Conservation (phyloP, 2,888 invertebrate species). For the Cheilosia impressa region DNA sequence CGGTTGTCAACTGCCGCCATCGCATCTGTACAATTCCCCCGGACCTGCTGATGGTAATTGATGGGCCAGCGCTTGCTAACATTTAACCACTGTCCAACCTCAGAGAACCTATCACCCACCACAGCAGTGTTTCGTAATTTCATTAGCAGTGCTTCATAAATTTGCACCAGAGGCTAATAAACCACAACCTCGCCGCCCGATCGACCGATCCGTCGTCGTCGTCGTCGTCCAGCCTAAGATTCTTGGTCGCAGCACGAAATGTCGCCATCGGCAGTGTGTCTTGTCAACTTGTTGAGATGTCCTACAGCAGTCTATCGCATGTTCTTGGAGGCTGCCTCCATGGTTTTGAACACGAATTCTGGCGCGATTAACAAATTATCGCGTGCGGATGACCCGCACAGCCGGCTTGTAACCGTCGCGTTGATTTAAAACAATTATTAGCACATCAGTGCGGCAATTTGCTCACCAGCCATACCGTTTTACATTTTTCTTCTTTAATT, state of each 20-base stretch:
- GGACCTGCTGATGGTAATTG: slow-evolving; percentile 49
- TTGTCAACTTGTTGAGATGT: slow-evolving; percentile 52
- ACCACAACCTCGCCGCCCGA: slow-evolving; percentile 59
- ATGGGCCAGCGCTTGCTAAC: slow-evolving; percentile 63
- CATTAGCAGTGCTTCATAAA: slow-evolving; percentile 71
- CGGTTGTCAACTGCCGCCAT: slow-evolving; percentile 12
- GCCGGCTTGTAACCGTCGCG: slow-evolving; percentile 31
- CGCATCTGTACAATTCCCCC: slow-evolving; percentile 35
- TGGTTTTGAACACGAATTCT: slow-evolving; percentile 56
- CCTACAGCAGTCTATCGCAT: slow-evolving; percentile 66
- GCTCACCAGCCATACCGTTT: slow-evolving; percentile 50
- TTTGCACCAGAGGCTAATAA: slow-evolving; percentile 67
- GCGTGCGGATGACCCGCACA: slow-evolving; percentile 66
- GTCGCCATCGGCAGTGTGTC: slow-evolving; percentile 42
- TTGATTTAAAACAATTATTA: slow-evolving; percentile 65
- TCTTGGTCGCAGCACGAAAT: slow-evolving; percentile 64
- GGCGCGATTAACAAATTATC: slow-evolving; percentile 69
- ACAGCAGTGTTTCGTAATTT: slow-evolving; percentile 66
- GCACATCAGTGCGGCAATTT: slow-evolving; percentile 57
- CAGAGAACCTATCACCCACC: slow-evolving; percentile 68
- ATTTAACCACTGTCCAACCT: slow-evolving; percentile 66
- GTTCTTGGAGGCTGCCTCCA: slow-evolving; percentile 63
- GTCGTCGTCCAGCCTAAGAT: slow-evolving; percentile 46
- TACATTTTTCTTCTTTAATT: slow-evolving; percentile 53
- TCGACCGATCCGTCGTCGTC: slow-evolving; percentile 5